Base-by-base conservation (phyloP, 1,140 invertebrate species). In the Psix sp. region DNA sequence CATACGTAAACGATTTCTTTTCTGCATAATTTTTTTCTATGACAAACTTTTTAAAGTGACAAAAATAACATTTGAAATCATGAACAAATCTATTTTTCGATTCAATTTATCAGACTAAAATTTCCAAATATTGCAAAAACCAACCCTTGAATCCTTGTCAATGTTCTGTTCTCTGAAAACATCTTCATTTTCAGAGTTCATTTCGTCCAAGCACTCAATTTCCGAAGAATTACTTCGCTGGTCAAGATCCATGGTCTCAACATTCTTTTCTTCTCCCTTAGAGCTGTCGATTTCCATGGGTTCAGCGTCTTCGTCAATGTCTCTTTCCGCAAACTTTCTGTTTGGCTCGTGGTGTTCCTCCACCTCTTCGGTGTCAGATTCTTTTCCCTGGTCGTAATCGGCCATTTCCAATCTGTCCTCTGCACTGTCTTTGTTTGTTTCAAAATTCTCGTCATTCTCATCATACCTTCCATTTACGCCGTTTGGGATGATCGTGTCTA, bases 141-240 rank as follows among this genome's bases (percentile, higher is more conserved):
- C 33, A 31, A 57, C 48, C 38, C 31, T 63, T 2, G 31, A 36
- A 5, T 80, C 74, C 5, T 79, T 78, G 0, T 80, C 60, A 71
- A 65, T 54, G 49, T 49, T 48, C 43, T 63, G 51, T 36, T 82
- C 82, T 21, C 79, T 81, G 26, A 84, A 86, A 60, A 84, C 80
- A 66, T 87, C 83, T 5, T 86, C 78, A 21, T 51, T 79, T 21
- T 86, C 85, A 0, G 76, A 76, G 10, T 79, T 74, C 1, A 31
- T 72, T 24, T 86, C 84, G 4, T 86, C 86, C 1, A 87, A 56
- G 70, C 85, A 87, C 51, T 87, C 84, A 10, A 87, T 71, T 18
- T 87, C 85, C 0, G 85, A 86, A 5, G 81, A 81, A 36, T 84
- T 87, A 66, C 81, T 82, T 7, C 80, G 73, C 42, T 72, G 76